Evolutionary conservation across 2,797 vertebrate genomes (phyloP), one percentile per base, ranked within the genome.

Genomic region (Labroides dimidiatus): DNA sequence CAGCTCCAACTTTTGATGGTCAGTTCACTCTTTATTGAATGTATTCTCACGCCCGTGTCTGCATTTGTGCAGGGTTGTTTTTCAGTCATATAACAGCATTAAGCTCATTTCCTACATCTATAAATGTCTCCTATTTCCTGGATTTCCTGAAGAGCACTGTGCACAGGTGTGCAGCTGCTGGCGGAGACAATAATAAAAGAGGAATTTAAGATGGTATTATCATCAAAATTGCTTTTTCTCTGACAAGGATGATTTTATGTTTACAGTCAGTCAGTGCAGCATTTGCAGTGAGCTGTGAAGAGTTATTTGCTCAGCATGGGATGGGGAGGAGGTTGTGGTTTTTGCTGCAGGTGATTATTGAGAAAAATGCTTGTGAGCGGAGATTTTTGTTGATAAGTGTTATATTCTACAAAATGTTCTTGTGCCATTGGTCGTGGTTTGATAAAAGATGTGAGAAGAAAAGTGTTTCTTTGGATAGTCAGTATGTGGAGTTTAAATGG

Each of bases 21-120:
- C 72, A 24, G 58, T 64, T 85, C 39, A 74, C 74, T 82, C 52
- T 59, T 84, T 82, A 80, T 60, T 87, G 91, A 93, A 92, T 93
- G 92, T 93, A 90, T 82, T 72, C 83, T 53, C 55, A 50, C 72
- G 39, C 56, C 43, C 15, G 13, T 17, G 20, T 39, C 33, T 49
- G 44, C 15, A 11, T 47, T 19, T n/a, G 49, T 77, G 69, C 49
- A 9, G 72, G 68, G 56, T 77, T 73, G 48, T 82, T 65, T 39
- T 52, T 72, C 52, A 62, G 51, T 79, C 67, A 48, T 23, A 6
- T 47, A 66, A 82, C 42, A n/a, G 53, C 57, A 53, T 60, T 53
- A 81, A 73, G 21, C 65, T 80, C 66, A 72, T 88, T 83, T 81
- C 76, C 75, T 75, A 20, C 64, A 48, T 50, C 48, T 52, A 27